Evolutionary conservation across 2,113 vertebrate species (phyloP).

Genomic region (Gavialis gangeticus): DNA sequence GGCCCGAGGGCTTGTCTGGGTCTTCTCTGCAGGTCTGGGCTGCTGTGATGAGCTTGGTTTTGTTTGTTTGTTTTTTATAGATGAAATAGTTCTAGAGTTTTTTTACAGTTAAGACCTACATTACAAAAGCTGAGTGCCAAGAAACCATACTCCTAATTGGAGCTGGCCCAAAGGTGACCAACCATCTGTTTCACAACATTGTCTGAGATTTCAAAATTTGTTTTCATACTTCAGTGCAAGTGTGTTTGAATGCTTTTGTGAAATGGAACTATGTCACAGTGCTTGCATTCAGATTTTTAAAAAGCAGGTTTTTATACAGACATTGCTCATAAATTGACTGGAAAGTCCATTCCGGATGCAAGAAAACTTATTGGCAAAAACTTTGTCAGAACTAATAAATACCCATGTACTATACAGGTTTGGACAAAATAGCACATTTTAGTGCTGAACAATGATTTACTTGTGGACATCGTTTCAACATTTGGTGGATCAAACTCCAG

Average conservation of each 20-base stretch:
- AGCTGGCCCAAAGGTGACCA: neutral
- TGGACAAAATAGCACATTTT: neutral
- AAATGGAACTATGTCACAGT: neutral
- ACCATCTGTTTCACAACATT: neutral
- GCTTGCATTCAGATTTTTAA: slow-evolving; percentile 15
- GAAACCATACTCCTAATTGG: neutral
- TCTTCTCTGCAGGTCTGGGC: too few relatives aligned
- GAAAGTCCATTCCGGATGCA: neutral
- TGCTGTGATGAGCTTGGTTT: neutral
- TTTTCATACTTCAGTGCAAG: neutral
- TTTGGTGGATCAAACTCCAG: neutral
- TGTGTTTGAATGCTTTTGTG: neutral
- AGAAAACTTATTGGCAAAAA: neutral
- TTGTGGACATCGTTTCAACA: too few relatives aligned
- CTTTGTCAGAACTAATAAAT: neutral
- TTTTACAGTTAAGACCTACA: neutral
- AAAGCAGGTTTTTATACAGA: neutral
- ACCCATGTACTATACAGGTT: neutral
- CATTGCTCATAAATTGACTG: neutral
- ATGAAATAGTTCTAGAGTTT: neutral
- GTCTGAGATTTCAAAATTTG: neutral
- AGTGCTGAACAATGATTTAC: neutral
- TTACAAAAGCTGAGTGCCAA: neutral
- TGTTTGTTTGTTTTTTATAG: too few relatives aligned
- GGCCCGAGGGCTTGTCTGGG: too few relatives aligned